Conservation (phyloP, 2,888 invertebrate species). For the Cyclophora albipunctata region DNA sequence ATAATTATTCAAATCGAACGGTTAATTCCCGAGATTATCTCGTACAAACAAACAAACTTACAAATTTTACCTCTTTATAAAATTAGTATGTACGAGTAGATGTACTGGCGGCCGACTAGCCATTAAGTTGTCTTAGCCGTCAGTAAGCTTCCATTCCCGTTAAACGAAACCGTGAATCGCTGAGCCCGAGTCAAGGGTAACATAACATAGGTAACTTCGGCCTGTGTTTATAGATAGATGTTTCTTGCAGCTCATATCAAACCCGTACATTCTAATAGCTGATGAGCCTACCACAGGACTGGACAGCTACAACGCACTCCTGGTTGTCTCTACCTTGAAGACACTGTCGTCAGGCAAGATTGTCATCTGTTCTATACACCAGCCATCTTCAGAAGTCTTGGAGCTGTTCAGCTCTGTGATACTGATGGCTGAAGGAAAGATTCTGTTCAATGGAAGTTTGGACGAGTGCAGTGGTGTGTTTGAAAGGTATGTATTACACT, state of each 20-base stretch:
- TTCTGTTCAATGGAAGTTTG: constrained; percentile 85
- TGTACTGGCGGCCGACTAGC: no score
- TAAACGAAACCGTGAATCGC: no score
- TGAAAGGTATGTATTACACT: constrained; percentile 64
- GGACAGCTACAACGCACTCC: constrained; percentile 90
- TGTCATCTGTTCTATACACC: constrained; percentile 91
- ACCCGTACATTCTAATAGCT: constrained; percentile 90
- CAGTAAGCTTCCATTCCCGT: no score
- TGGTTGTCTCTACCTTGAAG: constrained; percentile 82
- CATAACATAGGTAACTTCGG: no score
- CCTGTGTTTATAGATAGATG: no score
- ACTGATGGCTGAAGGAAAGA: constrained; percentile 84
- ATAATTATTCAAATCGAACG: no score
- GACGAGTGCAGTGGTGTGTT: constrained; percentile 79
- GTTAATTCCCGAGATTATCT: no score
- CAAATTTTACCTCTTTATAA: no score
- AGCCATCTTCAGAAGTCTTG: constrained; percentile 89
- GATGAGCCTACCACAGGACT: constrained; percentile 96
- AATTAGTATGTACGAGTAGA: no score
- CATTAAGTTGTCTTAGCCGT: no score
- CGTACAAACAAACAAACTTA: no score
- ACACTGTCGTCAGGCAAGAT: constrained; percentile 81
- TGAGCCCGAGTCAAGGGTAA: no score
- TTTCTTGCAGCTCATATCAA: constrained; percentile 81
- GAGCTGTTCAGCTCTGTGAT: constrained; percentile 85